Base-by-base conservation (phyloP, 2,797 vertebrate species). In the Silurus lanzhouensis region DNA sequence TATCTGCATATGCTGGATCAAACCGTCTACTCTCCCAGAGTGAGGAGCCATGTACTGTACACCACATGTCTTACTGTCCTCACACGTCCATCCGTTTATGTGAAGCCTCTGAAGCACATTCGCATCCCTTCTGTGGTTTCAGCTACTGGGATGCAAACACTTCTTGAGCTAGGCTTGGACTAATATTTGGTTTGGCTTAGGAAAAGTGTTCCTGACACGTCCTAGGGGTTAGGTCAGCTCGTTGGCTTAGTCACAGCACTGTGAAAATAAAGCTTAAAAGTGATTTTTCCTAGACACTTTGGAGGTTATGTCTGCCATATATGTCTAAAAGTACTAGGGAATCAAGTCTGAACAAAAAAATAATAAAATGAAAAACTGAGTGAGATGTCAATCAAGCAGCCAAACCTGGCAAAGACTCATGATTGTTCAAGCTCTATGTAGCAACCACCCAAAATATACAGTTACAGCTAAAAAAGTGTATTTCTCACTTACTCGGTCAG, bases 1-100 rank as follows among this genome's bases (percentile, higher is more conserved):
- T 64, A 55, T 86, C 75, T 25, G 71, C 86, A 89, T 87, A 83
- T 90, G 89, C 86, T 52, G 79, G 87, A 87, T 90, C 82, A 85
- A 88, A 88, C 86, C 68, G 78, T 87, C 78, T 86, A 70, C 57
- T 87, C 83, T 75, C 74, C 80, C 9, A 1, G 66, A 70, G 5
- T 74, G 86, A 83, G 80, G 85, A 71, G 83, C 44, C 81, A 79
- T 81, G 89, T 83, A 89, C 63, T 81, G 89, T 84, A 89, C 63
- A 82, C 86, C 88, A 89, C 87, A 86, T 90, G 88, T 85, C 77
- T 76, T 6, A 64, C 84, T 87, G 68, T 88, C 85, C 75, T 82
- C 63, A 44, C 68, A 81, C 68, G 55, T 85, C 71, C 84, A 71
- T 86, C 82, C 58, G 61, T 90, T 81, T 86, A 82, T 83, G 71